Conservation (phyloP, 2,113 vertebrate genomes). For the Elanus axillaris region DNA sequence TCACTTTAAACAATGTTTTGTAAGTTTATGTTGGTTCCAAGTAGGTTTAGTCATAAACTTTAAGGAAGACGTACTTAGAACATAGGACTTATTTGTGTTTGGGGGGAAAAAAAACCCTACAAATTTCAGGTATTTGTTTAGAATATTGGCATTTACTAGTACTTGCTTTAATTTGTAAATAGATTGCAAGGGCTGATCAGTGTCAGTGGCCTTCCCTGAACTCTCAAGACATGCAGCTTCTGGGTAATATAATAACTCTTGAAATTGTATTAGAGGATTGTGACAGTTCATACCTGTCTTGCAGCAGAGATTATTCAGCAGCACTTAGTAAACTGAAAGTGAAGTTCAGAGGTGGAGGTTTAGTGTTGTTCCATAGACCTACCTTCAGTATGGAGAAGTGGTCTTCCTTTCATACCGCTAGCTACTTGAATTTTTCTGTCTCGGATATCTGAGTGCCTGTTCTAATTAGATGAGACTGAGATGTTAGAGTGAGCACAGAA, state of each 20-base stretch:
- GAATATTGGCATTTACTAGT: not conserved
- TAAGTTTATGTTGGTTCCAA: not conserved
- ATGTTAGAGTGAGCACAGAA: not conserved
- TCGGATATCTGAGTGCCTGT: not conserved
- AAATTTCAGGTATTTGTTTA: not conserved
- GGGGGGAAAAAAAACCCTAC: accelerated
- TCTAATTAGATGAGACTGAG: not conserved
- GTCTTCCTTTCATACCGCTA: not conserved
- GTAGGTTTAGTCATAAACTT: not conserved
- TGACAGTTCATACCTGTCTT: not conserved
- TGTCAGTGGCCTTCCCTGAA: not conserved
- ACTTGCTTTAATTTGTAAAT: not conserved
- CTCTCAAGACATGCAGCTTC: not conserved
- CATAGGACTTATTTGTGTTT: not conserved
- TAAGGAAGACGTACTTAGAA: not conserved
- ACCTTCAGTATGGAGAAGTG: not conserved
- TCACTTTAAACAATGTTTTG: not conserved
- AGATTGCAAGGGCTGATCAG: not conserved
- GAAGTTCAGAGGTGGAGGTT: not conserved
- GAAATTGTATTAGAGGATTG: conserved; percentile 3
- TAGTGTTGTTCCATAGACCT: not conserved
- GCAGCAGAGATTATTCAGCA: conserved; percentile 58
- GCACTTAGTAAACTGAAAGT: conserved; percentile 33
- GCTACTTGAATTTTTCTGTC: not conserved
- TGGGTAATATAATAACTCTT: not conserved